Base-by-base conservation (phyloP, 2,113 vertebrate species). In the Pterocles orientalis region DNA sequence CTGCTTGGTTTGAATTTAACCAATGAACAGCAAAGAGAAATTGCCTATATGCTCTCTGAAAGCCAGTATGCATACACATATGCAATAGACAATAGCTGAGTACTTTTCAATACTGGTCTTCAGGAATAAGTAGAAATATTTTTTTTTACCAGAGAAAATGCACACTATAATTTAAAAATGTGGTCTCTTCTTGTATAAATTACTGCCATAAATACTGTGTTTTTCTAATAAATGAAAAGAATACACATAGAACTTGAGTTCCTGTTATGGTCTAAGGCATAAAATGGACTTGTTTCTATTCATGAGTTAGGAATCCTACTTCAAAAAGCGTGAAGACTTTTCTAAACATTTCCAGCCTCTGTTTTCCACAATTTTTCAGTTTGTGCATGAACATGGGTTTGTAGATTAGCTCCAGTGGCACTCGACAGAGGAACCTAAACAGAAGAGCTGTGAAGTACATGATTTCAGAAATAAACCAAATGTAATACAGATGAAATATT, bases 161-260 rank as follows among this genome's bases (percentile, higher is more conserved):
- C 33, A 80, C 47, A 53, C 66, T 51, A 58, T 31, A 53, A 93
- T 95, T 45, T 93, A n/a, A 73, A 86, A 95, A 81, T 23, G 33
- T 54, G 17, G 34, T 87, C 17, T 70, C 29, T 92, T 95, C 86
- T 90, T 51, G 90, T 50, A 84, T 61, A 90, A 96, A 79, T 51
- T 86, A 58, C 56, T 62, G 34, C 83, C 86, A 39, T 41, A 95
- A 66, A 75, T 79, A 79, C 11, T 71, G 12, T 54, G 65, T 19
- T 92, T 78, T 96, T 95, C 80, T 94, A 66, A 93, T 57, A 92
- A 85, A 75, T 95, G 14, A 92, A 60, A 94, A 84, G 24, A 89
- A 64, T 62, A 39, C 6, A 31, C 6, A 26, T 10, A 29, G 14
- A 86, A 69, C 19, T 50, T 50, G 19, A 53, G 4, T 60, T 80